Base-by-base conservation (phyloP, 2,888 invertebrate species). In the Epistrophella euchroma region DNA sequence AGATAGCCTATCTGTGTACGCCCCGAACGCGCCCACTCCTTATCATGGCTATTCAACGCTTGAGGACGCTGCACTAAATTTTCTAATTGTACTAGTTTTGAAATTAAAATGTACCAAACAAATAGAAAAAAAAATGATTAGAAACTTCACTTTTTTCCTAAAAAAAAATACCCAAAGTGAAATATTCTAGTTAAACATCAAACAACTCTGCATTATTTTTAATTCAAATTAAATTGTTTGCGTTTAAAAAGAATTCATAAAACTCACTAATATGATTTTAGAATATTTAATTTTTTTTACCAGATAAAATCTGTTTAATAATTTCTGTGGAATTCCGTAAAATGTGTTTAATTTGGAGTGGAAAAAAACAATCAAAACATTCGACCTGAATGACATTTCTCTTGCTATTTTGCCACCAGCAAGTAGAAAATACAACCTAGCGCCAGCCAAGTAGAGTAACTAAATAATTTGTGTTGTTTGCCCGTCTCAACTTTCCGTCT, bases 381-480 rank as follows among this genome's bases (percentile, higher is more conserved):
- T 88, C 84, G 81, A 87, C 87, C 78, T 85, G 71, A 80, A 87
- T 80, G 79, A 87, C 87, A 87, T 88, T 82, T 88, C 75, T 72
- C 37, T 52, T 76, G 68, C 32, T 76, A n/a, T 40, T 72, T 40
- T 35, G n/a, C 45, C 4, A 43, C 52, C 7, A 55, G 25, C 76
- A 56, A 13, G 19, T n/a, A 58, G 17, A 13, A 35, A 17, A 0
- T 2, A 55, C n/a, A 55, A 52, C 15, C 15, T 28, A 55, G 19
- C 50, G 50, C n/a, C n/a, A 55, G 2, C 28, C 28, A n/a, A 28
- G 25, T 52, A 25, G 15, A 25, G 15, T 1, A 25, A 0, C 9
- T 6, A 17, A 11, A 17, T 6, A 17, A 11, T 11, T 56, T 19
- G 19, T 75, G n/a, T 35, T 22, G 5, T 52, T 17, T 60, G 17